Evolutionary conservation across 2,888 invertebrate species (phyloP).

Genomic region (Cyaniris semiargus): DNA sequence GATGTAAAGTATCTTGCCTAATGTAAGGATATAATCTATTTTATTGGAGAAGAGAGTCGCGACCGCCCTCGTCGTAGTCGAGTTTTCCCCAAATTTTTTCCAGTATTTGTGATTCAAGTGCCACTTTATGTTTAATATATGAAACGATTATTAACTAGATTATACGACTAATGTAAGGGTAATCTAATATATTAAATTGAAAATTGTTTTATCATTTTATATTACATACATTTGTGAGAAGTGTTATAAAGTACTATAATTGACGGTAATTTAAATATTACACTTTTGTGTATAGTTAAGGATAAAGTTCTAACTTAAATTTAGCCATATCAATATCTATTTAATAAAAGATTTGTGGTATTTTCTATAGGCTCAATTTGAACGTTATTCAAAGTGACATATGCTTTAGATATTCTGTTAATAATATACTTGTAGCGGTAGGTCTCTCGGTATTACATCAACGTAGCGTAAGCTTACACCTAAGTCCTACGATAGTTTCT

Average conservation of each 20-base stretch:
- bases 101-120: slow-evolving; percentile 90
- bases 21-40: slow-evolving; percentile 53
- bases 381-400: slow-evolving; percentile 81
- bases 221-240: slow-evolving; percentile 81
- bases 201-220: slow-evolving; percentile 82
- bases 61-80: slow-evolving; percentile 66
- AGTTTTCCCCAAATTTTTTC: slow-evolving; percentile 84
- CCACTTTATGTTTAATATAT: slow-evolving; percentile 87
- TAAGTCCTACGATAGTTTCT: slow-evolving; percentile 72
- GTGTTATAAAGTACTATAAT: slow-evolving; percentile 79
- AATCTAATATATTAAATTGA: slow-evolving; percentile 80
- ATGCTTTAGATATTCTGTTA: slow-evolving; percentile 81
- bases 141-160: slow-evolving; percentile 80
- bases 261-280: slow-evolving; percentile 79
- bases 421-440: slow-evolving; percentile 79
- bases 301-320: slow-evolving; percentile 80
- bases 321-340: slow-evolving; percentile 82
- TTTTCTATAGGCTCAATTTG: slow-evolving; percentile 81
- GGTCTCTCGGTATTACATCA: slow-evolving; percentile 78
- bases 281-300: slow-evolving; percentile 81
- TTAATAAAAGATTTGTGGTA: slow-evolving; percentile 81
- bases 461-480: slow-evolving; percentile 63
- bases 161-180: slow-evolving; percentile 81
- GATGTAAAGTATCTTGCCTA: slow-evolving; percentile 74
- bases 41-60: slow-evolving; percentile 47